Evolutionary conservation across 2,797 vertebrate genomes (phyloP).

Genomic region (Morus bassanus): DNA sequence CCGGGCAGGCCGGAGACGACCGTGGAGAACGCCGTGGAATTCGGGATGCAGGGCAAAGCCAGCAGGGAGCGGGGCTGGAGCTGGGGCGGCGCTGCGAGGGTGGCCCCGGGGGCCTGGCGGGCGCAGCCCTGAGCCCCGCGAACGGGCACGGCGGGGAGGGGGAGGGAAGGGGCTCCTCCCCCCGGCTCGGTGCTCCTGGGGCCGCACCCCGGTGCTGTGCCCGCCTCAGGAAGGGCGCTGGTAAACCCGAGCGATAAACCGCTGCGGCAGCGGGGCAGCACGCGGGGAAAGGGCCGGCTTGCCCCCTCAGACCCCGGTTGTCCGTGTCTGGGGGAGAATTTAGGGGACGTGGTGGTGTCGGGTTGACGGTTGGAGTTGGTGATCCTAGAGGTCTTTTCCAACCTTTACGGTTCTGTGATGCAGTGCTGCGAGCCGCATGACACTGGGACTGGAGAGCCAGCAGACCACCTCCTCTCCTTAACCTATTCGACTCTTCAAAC

Average conservation of each 20-base stretch:
- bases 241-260: neutral
- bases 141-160: neutral
- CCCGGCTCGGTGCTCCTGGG: fast-evolving
- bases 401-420: too few species aligned
- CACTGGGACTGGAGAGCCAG: neutral
- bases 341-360: too few species aligned
- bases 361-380: too few species aligned
- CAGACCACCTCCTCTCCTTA: neutral
- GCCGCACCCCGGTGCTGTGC: too few species aligned
- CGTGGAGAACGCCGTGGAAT: neutral
- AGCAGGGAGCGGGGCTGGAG: neutral
- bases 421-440: fast-evolving
- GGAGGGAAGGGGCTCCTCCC: too few species aligned
- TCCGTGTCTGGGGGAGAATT: neutral
- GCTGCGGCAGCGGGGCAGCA: neutral
- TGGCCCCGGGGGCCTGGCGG: neutral
- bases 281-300: too few species aligned
- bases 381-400: too few species aligned
- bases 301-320: neutral
- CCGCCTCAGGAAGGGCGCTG: too few species aligned
- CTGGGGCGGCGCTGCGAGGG: neutral
- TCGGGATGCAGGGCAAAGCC: too few species aligned
- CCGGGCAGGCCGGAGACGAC: neutral
- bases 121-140: neutral
- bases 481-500: neutral